Base-by-base conservation (phyloP, 2,888 invertebrate species). In the Augochlorella aurata region DNA sequence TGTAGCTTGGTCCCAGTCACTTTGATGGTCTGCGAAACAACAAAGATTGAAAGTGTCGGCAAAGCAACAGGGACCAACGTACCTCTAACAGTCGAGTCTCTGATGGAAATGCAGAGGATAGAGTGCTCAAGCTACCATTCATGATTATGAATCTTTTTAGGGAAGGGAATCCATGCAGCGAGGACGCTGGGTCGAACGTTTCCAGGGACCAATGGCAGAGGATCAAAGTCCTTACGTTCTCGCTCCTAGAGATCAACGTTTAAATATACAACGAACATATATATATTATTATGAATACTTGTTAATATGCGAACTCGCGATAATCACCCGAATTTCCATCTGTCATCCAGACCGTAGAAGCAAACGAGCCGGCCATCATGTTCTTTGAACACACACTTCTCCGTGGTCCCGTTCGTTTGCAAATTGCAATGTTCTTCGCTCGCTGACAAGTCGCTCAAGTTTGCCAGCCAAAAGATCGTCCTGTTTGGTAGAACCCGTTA, bases 1-100 rank as follows among this genome's bases (percentile, higher is more conserved):
- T 86, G 85, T 61, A 94, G 88, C 24, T 84, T 90, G 24, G 94
- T 94, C 38, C 90, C 90, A 18, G 91, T 92, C 63, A 94, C 88
- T 79, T 91, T 92, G 44, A 94, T 87, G 84, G 90, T 90, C 93
- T 94, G 84, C 52, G 79, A 58, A 8, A 0, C 8, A 16, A 8
- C 24, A 5, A 58, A 16, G 24, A 0, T 24, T 14, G 24, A 58
- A 2, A 2, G 7, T 2, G 0, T 24, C 24, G 24, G 21, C 0
- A 12, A 1, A 54, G 5, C 58, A 5, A 24, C 9, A 16, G 16
- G 3, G 9, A 63, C 29, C 29, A 38, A 65, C 10, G 14, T 88
- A 93, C 93, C 91, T 93, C 90, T 49, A 93, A 89, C 14, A 79
- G 68, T 76, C 77, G 83, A 72, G 85, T 81, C 14, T 86, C 82